Conservation (phyloP, 2,888 invertebrate genomes). For the Carterocephalus palaemon region DNA sequence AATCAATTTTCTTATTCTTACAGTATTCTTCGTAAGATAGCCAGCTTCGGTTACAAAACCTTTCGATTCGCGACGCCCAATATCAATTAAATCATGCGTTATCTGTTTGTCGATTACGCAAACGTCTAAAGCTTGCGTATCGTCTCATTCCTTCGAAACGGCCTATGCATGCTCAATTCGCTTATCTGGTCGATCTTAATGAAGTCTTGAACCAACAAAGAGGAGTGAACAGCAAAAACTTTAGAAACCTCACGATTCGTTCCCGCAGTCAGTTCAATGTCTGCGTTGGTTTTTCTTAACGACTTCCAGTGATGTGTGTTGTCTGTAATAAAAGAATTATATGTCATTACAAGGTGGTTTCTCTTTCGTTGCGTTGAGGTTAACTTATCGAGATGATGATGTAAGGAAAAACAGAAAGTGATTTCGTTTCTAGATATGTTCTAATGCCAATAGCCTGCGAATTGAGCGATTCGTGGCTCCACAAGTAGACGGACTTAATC, state of each 20-base stretch:
- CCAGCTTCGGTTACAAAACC: conserved; percentile 22
- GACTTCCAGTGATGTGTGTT: conserved; percentile 32
- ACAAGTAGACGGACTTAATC: too few relatives aligned
- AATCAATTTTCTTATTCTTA: conserved; percentile 1
- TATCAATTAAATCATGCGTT: conserved; percentile 24
- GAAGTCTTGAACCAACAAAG: conserved; percentile 10
- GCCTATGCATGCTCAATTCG: background rate
- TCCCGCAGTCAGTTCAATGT: conserved; percentile 31
- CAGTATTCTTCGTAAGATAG: conserved; percentile 7
- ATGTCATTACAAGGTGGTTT: conserved; percentile 38
- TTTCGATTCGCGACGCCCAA: conserved; percentile 20
- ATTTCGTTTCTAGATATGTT: conserved; percentile 2
- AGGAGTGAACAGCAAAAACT: conserved; percentile 28
- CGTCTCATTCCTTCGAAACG: conserved; percentile 14
- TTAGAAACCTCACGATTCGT: conserved; percentile 37
- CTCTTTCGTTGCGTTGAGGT: conserved; percentile 33
- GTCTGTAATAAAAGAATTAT: conserved; percentile 47
- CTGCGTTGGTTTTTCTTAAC: conserved; percentile 35
- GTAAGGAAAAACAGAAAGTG: conserved; percentile 19
- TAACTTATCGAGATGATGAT: conserved; percentile 11
- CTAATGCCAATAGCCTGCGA: background rate
- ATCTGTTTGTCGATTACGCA: conserved; percentile 22
- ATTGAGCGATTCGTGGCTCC: too few relatives aligned
- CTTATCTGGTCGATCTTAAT: conserved; percentile 18
- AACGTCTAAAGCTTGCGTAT: conserved; percentile 1